phyloP scores from a whole-genome alignment of 2,113 vertebrate species.

The Passer domesticus region DNA sequence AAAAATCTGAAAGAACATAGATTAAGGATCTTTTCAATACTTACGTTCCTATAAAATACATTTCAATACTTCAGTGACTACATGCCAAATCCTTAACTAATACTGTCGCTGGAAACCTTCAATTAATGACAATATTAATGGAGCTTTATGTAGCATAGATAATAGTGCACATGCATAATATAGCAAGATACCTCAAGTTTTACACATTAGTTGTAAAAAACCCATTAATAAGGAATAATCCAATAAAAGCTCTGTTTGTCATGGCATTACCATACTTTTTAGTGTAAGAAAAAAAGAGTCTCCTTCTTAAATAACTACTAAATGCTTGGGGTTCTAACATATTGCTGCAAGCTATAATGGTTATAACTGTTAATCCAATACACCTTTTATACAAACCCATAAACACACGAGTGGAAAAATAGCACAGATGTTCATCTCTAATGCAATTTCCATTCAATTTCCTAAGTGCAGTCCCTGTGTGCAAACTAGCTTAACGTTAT shows the following conservation, averaged over 20 bases:
- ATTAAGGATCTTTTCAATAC: not conserved
- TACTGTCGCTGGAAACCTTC: not conserved
- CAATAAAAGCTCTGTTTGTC: slow-evolving; percentile 19
- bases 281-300: slow-evolving; percentile 38
- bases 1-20: not conserved
- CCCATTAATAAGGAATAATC: slow-evolving; percentile 54
- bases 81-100: not conserved
- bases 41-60: not conserved
- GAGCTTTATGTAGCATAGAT: not conserved
- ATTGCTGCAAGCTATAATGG: slow-evolving; percentile 74
- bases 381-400: slow-evolving; percentile 84
- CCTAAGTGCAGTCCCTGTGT: slow-evolving; percentile 89
- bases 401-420: slow-evolving; percentile 83
- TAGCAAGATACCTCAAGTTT: not conserved
- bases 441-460: slow-evolving; percentile 93
- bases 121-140: slow-evolving; percentile 21
- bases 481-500: slow-evolving; percentile 89
- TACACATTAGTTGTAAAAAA: not conserved
- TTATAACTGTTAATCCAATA: slow-evolving; percentile 87
- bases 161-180: not conserved
- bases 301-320: slow-evolving; percentile 60
- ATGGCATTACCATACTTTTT: not conserved
- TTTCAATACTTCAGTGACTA: not conserved
- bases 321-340: slow-evolving; percentile 66
- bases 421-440: slow-evolving; percentile 91